Evolutionary conservation across 2,888 invertebrate species (phyloP).

Genomic region (Eulithis prunata): DNA sequence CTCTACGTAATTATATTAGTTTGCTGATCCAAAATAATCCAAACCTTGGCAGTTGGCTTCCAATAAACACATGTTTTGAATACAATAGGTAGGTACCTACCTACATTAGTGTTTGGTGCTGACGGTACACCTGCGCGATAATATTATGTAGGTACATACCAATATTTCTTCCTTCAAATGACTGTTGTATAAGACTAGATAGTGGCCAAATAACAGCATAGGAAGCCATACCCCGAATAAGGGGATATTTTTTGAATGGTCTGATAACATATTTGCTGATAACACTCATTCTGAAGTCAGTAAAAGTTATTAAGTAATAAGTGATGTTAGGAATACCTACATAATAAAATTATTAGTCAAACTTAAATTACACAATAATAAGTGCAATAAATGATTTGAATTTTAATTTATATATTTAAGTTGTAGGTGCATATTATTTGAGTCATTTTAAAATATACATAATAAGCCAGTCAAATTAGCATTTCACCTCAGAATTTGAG

Average conservation of each 20-base stretch:
- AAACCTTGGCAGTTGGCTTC: no score
- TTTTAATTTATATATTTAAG: no score
- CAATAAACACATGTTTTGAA: no score
- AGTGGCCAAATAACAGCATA: constrained; percentile 90
- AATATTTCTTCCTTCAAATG: constrained; percentile 86
- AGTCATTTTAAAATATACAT: neutral
- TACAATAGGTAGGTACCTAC: no score
- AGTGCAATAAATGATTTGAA: no score
- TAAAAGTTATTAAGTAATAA: neutral
- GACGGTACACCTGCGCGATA: no score
- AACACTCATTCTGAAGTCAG: constrained; percentile 55
- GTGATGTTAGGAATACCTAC: neutral
- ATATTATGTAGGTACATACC: constrained; percentile 67
- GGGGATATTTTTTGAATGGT: constrained; percentile 71
- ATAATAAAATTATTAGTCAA: no score
- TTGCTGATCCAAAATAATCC: no score
- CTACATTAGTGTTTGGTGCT: no score
- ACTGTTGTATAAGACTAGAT: constrained; percentile 89
- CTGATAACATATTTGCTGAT: constrained; percentile 61
- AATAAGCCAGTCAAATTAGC: no score
- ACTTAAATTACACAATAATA: neutral
- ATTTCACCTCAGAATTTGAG: no score
- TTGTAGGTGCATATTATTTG: neutral
- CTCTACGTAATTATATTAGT: no score
- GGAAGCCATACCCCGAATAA: constrained; percentile 86